phyloP scores from a whole-genome alignment of 1,140 invertebrate genomes.

The Sesamia nonagrioides region DNA sequence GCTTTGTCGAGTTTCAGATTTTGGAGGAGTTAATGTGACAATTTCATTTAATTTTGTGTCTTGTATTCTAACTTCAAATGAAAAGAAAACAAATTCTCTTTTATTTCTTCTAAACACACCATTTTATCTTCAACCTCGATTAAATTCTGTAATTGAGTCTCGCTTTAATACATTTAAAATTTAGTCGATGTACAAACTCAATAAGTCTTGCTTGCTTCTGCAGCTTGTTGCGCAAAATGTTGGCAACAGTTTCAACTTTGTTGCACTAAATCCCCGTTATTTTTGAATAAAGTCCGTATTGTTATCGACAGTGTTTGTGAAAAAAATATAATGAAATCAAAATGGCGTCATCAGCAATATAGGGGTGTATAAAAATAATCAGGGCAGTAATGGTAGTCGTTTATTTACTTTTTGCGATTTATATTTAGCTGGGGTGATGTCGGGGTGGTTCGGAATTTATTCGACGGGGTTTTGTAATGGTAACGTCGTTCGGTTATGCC shows the following conservation, averaged over 20 bases:
- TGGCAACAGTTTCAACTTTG: conserved; percentile 29
- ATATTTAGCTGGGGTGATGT: conserved; percentile 73
- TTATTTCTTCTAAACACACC: background rate
- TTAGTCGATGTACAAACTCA: conserved; percentile 25
- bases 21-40: background rate
- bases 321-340: conserved; percentile 73
- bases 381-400: conserved; percentile 83
- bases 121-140: conserved; percentile 4
- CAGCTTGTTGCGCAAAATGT: conserved; percentile 40
- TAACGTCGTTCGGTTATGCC: conserved; percentile 79
- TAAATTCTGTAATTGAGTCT: conserved; percentile 20
- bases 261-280: conserved; percentile 39
- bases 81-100: background rate
- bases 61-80: no score
- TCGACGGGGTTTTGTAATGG: conserved; percentile 75
- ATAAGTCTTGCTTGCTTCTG: conserved; percentile 19
- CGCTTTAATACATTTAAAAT: conserved; percentile 5
- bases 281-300: conserved; percentile 57
- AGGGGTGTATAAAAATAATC: conserved; percentile 80
- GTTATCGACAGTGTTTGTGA: conserved; percentile 56
- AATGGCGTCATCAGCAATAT: conserved; percentile 71
- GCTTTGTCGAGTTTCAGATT: background rate
- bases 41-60: no score
- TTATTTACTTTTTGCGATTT: conserved; percentile 86
- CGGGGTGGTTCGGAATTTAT: conserved; percentile 71